Conservation (phyloP, 2,797 vertebrate genomes). For the Eutrigla gurnardus region DNA sequence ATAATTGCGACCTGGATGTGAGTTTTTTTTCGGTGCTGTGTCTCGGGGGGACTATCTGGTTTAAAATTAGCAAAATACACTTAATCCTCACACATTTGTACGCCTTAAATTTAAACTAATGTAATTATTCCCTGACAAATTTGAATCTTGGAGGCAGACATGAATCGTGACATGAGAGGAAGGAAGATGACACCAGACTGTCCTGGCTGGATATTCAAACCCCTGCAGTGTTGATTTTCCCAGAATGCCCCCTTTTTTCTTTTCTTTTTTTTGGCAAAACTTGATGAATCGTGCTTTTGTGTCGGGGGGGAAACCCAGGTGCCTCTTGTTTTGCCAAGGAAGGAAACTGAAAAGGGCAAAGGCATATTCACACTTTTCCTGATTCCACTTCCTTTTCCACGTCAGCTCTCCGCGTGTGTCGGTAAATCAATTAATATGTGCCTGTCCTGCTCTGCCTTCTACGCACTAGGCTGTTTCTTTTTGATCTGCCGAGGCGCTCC, state of each 20-base stretch:
- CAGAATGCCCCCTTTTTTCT: slow-evolving; percentile 21
- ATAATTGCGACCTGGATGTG: slow-evolving; percentile 41
- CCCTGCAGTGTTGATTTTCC: slow-evolving; percentile 5
- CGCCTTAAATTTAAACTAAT: background rate
- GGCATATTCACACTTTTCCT: slow-evolving; percentile 65
- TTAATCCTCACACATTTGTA: slow-evolving; percentile 22
- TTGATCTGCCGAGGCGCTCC: slow-evolving; percentile 43
- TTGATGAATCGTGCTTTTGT: slow-evolving; percentile 59
- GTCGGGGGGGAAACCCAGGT: slow-evolving; percentile 39
- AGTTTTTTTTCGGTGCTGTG: slow-evolving; percentile 10
- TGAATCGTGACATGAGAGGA: background rate
- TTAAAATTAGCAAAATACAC: slow-evolving; percentile 24
- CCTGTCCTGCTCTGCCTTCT: slow-evolving; percentile 36
- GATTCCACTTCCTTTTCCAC: slow-evolving; percentile 51
- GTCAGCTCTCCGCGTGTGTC: slow-evolving; percentile 10
- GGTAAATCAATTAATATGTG: slow-evolving; percentile 25
- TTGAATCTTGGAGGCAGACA: background rate
- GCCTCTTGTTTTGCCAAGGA: slow-evolving; percentile 64
- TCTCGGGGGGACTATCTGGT: slow-evolving; percentile 15
- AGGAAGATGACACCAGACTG: background rate
- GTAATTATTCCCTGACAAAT: too few relatives aligned
- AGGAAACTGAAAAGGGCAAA: slow-evolving; percentile 66
- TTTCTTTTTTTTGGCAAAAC: slow-evolving; percentile 11
- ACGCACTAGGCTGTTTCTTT: slow-evolving; percentile 59
- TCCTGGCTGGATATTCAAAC: slow-evolving; percentile 10